Evolutionary conservation across 2,113 vertebrate genomes (phyloP).

Genomic region (Thinocorus orbignyianus): DNA sequence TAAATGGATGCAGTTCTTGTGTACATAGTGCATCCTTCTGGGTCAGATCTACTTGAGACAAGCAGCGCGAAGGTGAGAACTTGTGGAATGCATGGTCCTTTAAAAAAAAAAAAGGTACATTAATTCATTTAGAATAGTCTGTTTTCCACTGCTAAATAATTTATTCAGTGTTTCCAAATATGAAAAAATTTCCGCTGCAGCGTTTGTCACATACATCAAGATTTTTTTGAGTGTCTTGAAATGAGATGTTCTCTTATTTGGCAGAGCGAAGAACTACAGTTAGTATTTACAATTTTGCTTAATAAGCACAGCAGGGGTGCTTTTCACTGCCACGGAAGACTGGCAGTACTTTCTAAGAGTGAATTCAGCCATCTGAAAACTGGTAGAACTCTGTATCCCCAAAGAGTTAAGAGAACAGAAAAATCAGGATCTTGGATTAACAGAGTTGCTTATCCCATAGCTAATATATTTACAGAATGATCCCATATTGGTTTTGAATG

Average conservation of each 20-base stretch:
- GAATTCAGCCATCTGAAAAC: constrained; percentile 50
- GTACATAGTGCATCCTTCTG: not conserved
- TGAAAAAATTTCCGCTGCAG: not conserved
- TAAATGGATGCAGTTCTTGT: not conserved
- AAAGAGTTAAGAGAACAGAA: not conserved
- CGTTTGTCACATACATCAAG: not conserved
- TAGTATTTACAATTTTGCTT: constrained; percentile 48
- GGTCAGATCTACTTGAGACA: not conserved
- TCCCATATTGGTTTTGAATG: not conserved
- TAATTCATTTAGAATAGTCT: not conserved
- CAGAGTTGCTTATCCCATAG: not conserved
- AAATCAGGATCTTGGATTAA: not conserved
- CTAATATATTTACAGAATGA: not conserved
- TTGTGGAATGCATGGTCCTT: not conserved
- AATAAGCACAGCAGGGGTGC: constrained; percentile 32
- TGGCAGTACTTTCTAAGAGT: constrained; percentile 9
- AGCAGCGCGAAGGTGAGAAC: not conserved
- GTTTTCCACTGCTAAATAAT: constrained; percentile 2
- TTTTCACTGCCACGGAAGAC: constrained; percentile 45
- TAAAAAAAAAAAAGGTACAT: not conserved
- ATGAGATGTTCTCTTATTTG: constrained; percentile 16
- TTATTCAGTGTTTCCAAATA: constrained; percentile 28
- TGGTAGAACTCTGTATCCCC: not conserved
- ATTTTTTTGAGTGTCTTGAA: not conserved
- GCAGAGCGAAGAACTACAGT: constrained; percentile 34